A percentile compares a stretch with the other conserved stretches of the same genome.
phyloP scores from a whole-genome alignment of 2,797 vertebrate genomes.

The Morelia viridis region DNA sequence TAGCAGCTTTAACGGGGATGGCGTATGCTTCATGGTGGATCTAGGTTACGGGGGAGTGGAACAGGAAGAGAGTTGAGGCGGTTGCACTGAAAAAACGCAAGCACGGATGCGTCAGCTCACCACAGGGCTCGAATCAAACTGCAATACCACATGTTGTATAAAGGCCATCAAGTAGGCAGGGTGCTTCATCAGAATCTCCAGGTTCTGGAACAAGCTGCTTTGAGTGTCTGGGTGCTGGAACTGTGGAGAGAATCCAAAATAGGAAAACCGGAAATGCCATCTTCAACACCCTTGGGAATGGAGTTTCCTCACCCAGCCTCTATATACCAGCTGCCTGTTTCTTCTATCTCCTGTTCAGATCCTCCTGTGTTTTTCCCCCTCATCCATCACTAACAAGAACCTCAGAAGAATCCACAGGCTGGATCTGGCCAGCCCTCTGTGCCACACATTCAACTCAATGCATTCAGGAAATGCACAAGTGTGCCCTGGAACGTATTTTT shows the following conservation, averaged over 20 bases:
- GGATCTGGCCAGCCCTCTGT: background rate
- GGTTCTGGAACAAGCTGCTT: conserved; percentile 77
- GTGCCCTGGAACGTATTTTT: too few species aligned
- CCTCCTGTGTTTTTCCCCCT: background rate
- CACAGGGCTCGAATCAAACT: conserved; percentile 88
- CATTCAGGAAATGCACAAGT: background rate
- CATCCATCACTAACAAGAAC: background rate
- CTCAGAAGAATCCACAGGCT: background rate
- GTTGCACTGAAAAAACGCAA: background rate
- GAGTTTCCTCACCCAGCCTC: background rate
- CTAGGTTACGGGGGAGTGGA: background rate
- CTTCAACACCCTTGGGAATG: background rate
- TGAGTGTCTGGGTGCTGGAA: conserved; percentile 78
- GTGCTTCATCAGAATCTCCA: conserved; percentile 78
- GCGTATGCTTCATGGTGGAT: background rate
- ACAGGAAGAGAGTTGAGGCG: too few species aligned
- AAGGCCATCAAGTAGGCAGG: conserved; percentile 88
- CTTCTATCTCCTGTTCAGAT: too few species aligned
- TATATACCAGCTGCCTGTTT: background rate
- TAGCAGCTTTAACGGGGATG: background rate
- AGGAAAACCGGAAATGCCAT: background rate
- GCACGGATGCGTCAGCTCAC: conserved; percentile 71
- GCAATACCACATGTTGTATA: conserved; percentile 87
- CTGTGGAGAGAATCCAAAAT: background rate
- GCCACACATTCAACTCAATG: background rate